Base-by-base conservation (phyloP, 2,888 invertebrate species). In the Stegophylla sp. region DNA sequence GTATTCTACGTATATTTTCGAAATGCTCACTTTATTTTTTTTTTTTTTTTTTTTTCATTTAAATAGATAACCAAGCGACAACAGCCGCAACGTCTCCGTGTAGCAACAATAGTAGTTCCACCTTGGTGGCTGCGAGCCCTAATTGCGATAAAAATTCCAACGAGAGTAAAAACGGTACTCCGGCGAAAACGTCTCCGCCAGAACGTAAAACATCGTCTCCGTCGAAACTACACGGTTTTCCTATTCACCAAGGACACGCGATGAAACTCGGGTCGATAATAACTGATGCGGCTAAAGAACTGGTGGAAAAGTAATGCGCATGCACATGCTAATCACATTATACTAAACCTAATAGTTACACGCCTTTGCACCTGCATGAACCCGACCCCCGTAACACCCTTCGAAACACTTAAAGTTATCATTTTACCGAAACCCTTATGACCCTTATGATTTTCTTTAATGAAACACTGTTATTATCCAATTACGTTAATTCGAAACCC, bases 31-130 rank as follows among this genome's bases (percentile, higher is more conserved):
- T 23, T 23, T 59, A 9, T 15, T 66, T 61, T 26, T 15, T 13
- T 75, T 41, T 45, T 13, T 53, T 20, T 13, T 48, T 69, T n/a
- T 12, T 9, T 9, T 48, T 34, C 41, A 41, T 67, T 76, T 56
- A 7, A 5, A 51, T 64, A 71, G 74, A 73, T 75, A 67, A 69
- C 26, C 79, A 79, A 79, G 4, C 56, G 23, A 71, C 61, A 61
- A 61, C 71, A 48, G 48, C 61, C 84, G 89, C 89, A 0, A 92
- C 92, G 34, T 91, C 90, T 3, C 93, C 93, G 0, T 93, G 93
- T 0, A 92, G 93, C 63, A 93, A 92, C 81, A 87, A 92, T 20
- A 93, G 93, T 85, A 92, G 92, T 13, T 91, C 91, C 0, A 93
- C 93, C 0, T 85, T 93, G 67, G 90, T 93, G 0, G 79, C 83